These are phyloP conservation scores for Anolis sagrei DNA, from an alignment of 2,113 vertebrate genomes.

Conservation along the genomic window DNA sequence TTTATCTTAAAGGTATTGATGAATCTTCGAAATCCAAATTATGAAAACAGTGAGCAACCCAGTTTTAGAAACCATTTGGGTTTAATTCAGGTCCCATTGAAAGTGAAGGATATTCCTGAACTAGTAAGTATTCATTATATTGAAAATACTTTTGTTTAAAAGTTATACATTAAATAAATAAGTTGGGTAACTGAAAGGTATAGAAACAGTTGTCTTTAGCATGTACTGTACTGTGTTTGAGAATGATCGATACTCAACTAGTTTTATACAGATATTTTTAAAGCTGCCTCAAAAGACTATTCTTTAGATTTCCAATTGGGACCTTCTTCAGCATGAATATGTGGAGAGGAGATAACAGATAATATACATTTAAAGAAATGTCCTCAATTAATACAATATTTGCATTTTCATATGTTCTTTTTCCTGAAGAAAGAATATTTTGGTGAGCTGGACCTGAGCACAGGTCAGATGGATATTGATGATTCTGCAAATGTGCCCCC, in stretches of 20 bases:
- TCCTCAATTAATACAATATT: conserved; percentile 17
- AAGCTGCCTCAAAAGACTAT: background rate
- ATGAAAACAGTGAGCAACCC: conserved; percentile 86
- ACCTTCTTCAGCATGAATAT: background rate
- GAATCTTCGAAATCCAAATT: conserved; percentile 93
- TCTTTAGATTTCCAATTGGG: background rate
- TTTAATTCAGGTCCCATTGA: conserved; percentile 92
- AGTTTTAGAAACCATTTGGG: conserved; percentile 90
- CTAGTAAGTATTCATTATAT: conserved; percentile 79
- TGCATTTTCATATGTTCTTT: conserved; percentile 43
- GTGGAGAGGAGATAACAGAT: background rate
- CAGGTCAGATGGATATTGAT: conserved; percentile 92
- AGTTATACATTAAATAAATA: background rate
- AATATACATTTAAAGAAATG: conserved; percentile 19
- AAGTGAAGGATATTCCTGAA: conserved; percentile 88
- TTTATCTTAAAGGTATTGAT: conserved; percentile 88
- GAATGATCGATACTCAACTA: background rate
- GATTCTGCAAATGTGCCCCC: conserved; percentile 90
- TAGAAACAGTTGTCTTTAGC: background rate
- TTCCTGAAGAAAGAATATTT: conserved; percentile 87
- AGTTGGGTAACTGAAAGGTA: background rate
- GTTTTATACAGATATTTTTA: background rate
- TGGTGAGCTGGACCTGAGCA: conserved; percentile 86
- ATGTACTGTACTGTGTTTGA: background rate
- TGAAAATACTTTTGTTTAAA: background rate